Percentiles rank a stretch among this genome's conserved stretches.
phyloP scores from a whole-genome alignment of 1,140 invertebrate species.

The Leptinotarsa texana region DNA sequence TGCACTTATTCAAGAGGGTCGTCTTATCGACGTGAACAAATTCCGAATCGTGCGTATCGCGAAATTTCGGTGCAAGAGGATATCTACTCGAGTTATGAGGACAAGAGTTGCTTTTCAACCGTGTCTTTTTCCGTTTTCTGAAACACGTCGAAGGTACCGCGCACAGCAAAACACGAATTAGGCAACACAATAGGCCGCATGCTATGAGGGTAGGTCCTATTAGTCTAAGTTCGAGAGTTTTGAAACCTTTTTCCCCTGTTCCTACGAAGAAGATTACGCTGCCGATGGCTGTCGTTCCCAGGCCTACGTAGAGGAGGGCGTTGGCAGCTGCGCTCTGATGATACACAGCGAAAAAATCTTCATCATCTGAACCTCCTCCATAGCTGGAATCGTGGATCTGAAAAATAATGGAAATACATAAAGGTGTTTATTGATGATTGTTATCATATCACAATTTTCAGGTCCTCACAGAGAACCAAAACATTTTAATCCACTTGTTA shows the following conservation, averaged over 20 bases:
- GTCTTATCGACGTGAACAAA: constrained; percentile 45
- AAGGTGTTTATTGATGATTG: too few species aligned
- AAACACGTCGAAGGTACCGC: constrained; percentile 58
- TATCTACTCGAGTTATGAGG: constrained; percentile 44
- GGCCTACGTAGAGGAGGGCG: constrained; percentile 80
- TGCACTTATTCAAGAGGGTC: constrained; percentile 41
- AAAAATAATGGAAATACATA: constrained; percentile 37
- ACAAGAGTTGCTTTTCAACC: constrained; percentile 50
- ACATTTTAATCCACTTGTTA: too few species aligned
- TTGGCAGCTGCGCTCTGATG: constrained; percentile 71
- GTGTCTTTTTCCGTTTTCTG: constrained; percentile 46
- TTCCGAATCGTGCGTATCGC: constrained; percentile 34
- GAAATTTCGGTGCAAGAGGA: constrained; percentile 25
- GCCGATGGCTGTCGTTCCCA: constrained; percentile 79
- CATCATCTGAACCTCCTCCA: constrained; percentile 69
- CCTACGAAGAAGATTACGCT: constrained; percentile 86
- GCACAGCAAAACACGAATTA: constrained; percentile 64
- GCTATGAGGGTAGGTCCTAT: constrained; percentile 74
- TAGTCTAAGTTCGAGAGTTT: constrained; percentile 78
- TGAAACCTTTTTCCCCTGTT: constrained; percentile 87
- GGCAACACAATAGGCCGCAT: constrained; percentile 62
- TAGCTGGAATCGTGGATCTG: constrained; percentile 78
- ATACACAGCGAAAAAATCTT: constrained; percentile 60
- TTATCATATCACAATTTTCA: too few species aligned
- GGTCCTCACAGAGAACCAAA: too few species aligned